Percentiles rank a stretch among this genome's conserved stretches.
phyloP scores from a whole-genome alignment of 2,888 invertebrate genomes.

The Drosophila helvetica region DNA sequence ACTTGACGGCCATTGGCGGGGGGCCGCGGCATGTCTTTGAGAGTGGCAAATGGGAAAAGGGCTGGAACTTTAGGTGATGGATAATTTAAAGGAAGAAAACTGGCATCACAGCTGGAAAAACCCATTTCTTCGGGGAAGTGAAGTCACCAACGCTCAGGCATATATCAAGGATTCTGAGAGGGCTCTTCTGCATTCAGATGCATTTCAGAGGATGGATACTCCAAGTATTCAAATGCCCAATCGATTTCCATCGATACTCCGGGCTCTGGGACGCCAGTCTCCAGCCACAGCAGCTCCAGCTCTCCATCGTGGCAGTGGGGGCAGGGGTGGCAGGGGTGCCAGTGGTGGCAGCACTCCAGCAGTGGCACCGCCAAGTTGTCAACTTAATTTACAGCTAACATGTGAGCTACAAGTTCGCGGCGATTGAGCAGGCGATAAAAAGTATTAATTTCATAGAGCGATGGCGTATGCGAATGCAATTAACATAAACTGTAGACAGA shows the following conservation, averaged over 20 bases:
- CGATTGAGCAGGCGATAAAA: constrained; percentile 78
- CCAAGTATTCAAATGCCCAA: too few species aligned
- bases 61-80: too few species aligned
- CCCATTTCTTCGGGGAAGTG: too few species aligned
- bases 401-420: constrained; percentile 77
- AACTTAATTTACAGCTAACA: constrained; percentile 79
- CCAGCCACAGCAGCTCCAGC: constrained; percentile 20
- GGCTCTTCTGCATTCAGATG: neutral
- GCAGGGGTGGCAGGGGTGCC: too few species aligned
- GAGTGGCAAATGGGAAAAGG: neutral
- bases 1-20: neutral
- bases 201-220: neutral
- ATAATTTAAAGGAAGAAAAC: too few species aligned
- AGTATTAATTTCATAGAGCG: constrained; percentile 76
- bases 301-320: constrained; percentile 24
- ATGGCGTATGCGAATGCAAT: constrained; percentile 51
- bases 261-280: constrained; percentile 52
- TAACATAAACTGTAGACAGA: constrained; percentile 69
- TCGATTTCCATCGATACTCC: constrained; percentile 12
- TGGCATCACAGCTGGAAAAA: too few species aligned
- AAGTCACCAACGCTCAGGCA: too few species aligned
- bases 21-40: neutral
- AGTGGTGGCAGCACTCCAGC: constrained; percentile 3
- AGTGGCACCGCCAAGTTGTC: constrained; percentile 65
- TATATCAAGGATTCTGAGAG: too few species aligned